phyloP scores from a whole-genome alignment of 2,888 invertebrate species.

The Miltochrista miniata region DNA sequence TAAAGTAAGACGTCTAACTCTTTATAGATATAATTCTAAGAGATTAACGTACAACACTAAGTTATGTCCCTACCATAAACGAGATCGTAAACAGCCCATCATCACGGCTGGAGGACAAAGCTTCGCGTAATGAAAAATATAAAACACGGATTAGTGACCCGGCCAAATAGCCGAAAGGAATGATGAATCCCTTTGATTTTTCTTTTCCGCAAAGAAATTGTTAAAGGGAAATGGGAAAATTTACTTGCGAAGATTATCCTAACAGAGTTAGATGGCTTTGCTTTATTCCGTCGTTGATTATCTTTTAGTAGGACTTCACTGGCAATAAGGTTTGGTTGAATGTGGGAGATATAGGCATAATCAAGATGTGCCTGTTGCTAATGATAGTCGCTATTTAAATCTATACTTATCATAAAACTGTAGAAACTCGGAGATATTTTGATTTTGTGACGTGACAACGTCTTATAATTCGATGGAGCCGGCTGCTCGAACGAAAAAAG shows the following conservation, averaged over 20 bases:
- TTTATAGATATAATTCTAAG: slow-evolving; percentile 41
- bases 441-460: too few relatives aligned
- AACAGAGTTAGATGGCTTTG: slow-evolving; percentile 9
- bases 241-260: slow-evolving; percentile 8
- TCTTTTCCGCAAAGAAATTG: slow-evolving; percentile 5
- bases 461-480: too few relatives aligned
- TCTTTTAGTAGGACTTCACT: not conserved
- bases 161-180: slow-evolving; percentile 20
- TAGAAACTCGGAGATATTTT: too few relatives aligned
- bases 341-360: too few relatives aligned
- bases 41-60: slow-evolving; percentile 43
- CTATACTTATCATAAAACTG: too few relatives aligned
- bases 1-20: slow-evolving; percentile 31
- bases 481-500: too few relatives aligned
- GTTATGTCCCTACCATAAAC: slow-evolving; percentile 47
- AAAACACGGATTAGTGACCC: slow-evolving; percentile 47
- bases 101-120: slow-evolving; percentile 23
- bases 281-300: slow-evolving; percentile 2
- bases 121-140: slow-evolving; percentile 55
- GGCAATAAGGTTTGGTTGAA: too few relatives aligned
- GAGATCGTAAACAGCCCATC: slow-evolving; percentile 51
- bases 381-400: too few relatives aligned
- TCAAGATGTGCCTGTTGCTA: too few relatives aligned
- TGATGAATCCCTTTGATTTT: slow-evolving; percentile 23
- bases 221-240: slow-evolving; percentile 9